Percentiles rank a stretch among this genome's conserved stretches.
These are phyloP conservation scores for Tiliacea aurago DNA, from an alignment of 2,888 invertebrate genomes.

Conservation along the genomic window DNA sequence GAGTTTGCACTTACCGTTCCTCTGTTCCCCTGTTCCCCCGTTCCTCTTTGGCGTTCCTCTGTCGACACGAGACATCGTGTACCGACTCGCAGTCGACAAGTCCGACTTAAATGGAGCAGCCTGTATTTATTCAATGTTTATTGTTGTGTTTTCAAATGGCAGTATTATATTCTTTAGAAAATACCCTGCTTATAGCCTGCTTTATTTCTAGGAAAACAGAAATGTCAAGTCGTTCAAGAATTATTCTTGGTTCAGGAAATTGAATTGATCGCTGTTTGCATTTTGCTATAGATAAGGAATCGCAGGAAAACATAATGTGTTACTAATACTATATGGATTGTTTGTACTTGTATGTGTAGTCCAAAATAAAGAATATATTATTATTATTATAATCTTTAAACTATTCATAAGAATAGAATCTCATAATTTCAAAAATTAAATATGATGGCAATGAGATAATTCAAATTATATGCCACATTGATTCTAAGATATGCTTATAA, in stretches of 20 bases:
- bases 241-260: background rate
- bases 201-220: conserved; percentile 1
- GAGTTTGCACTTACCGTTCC: conserved; percentile 79
- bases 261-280: background rate
- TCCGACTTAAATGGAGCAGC: conserved; percentile 58
- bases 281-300: background rate
- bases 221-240: background rate
- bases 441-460: background rate
- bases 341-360: no score
- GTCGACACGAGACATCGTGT: conserved; percentile 48
- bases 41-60: conserved; percentile 30
- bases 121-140: conserved; percentile 55
- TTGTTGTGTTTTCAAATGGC: conserved; percentile 37
- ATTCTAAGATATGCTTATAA: no score
- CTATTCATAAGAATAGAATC: background rate
- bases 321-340: no score
- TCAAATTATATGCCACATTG: background rate
- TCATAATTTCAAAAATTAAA: background rate
- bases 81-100: conserved; percentile 54
- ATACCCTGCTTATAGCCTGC: no score
- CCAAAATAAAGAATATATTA: no score
- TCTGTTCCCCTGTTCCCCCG: conserved; percentile 37
- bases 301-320: background rate
- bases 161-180: conserved; percentile 21
- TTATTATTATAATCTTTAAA: no score